Conservation (phyloP, 1,140 invertebrate species). For the Rhysida immarginata region DNA sequence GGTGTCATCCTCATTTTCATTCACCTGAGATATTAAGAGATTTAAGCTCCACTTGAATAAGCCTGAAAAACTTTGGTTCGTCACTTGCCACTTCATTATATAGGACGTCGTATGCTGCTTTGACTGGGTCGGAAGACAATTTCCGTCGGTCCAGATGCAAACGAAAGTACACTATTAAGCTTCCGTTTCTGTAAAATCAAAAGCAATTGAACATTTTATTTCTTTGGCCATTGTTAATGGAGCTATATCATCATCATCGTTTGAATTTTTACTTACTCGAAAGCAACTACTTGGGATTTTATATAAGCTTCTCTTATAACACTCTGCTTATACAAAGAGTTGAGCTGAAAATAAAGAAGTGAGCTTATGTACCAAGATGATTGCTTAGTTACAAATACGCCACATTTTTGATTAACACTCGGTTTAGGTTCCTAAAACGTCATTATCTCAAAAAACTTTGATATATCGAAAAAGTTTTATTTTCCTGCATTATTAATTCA, state of each 20-base stretch:
- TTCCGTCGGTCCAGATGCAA: conserved; percentile 56
- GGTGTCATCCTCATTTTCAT: not conserved
- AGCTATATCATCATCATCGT: too few species aligned
- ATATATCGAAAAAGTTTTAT: too few species aligned
- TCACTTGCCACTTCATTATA: not conserved
- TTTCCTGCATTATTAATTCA: too few species aligned
- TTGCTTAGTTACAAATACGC: too few species aligned
- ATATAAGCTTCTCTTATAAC: conserved; percentile 42
- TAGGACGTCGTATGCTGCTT: not conserved
- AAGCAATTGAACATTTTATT: too few species aligned
- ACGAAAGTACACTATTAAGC: conserved; percentile 53
- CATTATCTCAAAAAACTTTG: too few species aligned
- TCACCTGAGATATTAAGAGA: not conserved
- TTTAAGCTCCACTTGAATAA: not conserved
- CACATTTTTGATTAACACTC: too few species aligned
- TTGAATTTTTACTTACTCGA: conserved; percentile 28
- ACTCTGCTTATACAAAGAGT: conserved; percentile 35
- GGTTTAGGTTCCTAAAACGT: too few species aligned
- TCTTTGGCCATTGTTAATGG: too few species aligned
- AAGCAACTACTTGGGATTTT: conserved; percentile 45
- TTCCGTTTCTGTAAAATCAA: conserved; percentile 7
- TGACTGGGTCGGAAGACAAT: conserved; percentile 32
- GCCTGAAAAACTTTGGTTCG: not conserved
- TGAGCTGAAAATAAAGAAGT: too few species aligned
- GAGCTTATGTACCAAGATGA: too few species aligned